Evolutionary conservation across 1,140 invertebrate genomes (phyloP).

Genomic region (Caenorhabditis brenneri): DNA sequence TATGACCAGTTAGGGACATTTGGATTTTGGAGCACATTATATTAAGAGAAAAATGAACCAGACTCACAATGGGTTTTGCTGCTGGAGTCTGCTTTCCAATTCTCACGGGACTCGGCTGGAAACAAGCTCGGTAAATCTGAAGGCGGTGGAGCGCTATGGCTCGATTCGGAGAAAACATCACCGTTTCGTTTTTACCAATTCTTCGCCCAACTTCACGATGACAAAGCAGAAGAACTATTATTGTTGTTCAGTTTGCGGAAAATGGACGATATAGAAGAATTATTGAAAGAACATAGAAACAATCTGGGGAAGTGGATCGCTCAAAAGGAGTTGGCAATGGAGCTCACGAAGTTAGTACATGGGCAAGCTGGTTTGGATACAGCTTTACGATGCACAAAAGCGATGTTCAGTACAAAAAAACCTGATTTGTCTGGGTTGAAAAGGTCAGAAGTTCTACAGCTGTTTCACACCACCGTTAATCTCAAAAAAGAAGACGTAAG

Average conservation of each 20-base stretch:
- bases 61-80: slow-evolving; percentile 51
- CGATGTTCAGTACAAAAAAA: slow-evolving; percentile 61
- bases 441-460: slow-evolving; percentile 45
- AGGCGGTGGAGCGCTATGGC: slow-evolving; percentile 75
- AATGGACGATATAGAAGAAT: slow-evolving; percentile 52
- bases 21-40: slow-evolving; percentile 83
- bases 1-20: slow-evolving; percentile 79
- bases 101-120: slow-evolving; percentile 84
- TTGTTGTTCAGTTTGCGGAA: slow-evolving; percentile 8
- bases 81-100: slow-evolving; percentile 78
- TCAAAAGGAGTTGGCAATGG: slow-evolving; percentile 63
- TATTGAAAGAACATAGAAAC: slow-evolving; percentile 58
- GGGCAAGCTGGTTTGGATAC: slow-evolving; percentile 60
- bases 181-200: slow-evolving; percentile 88
- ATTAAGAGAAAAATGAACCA: slow-evolving; percentile 77
- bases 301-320: slow-evolving; percentile 67
- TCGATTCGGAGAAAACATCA: slow-evolving; percentile 79
- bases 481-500: slow-evolving; percentile 52
- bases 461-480: not conserved
- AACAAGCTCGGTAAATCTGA: slow-evolving; percentile 93
- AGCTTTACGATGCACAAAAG: slow-evolving; percentile 61
- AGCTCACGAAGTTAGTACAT: slow-evolving; percentile 65
- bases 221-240: slow-evolving; percentile 57
- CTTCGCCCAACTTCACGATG: slow-evolving; percentile 67
- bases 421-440: not conserved